These are phyloP conservation scores for Xenopus laevis DNA, from an alignment of 2,113 vertebrate genomes.

Conservation along the genomic window DNA sequence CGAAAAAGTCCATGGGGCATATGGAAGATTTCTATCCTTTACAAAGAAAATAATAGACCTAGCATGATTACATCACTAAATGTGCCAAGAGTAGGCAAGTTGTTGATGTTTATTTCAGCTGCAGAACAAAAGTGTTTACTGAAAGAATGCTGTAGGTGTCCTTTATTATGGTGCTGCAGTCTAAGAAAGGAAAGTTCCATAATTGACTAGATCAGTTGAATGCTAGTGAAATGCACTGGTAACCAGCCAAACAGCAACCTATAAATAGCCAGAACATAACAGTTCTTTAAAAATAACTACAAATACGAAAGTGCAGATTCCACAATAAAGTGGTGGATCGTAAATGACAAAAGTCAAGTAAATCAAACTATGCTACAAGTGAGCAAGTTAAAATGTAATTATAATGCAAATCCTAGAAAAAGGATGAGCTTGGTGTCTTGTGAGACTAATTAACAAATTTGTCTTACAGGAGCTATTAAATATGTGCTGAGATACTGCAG, in stretches of 20 bases:
- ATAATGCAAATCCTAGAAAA: too few species aligned
- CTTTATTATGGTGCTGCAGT: neutral
- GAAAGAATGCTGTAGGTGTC: neutral
- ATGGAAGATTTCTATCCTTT: neutral
- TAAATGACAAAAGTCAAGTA: too few species aligned
- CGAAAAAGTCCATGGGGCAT: slow-evolving; percentile 9
- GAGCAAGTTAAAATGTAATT: too few species aligned
- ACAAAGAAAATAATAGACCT: neutral
- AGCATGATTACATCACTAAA: neutral
- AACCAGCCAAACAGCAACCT: neutral
- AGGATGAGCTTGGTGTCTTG: too few species aligned
- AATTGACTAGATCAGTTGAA: neutral
- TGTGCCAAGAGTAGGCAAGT: neutral
- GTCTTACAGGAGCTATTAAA: too few species aligned
- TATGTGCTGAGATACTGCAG: too few species aligned
- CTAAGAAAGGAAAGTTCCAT: neutral
- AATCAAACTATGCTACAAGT: too few species aligned
- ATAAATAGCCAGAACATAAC: neutral
- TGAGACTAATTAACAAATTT: too few species aligned
- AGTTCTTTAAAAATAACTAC: neutral
- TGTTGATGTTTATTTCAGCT: neutral
- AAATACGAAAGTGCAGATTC: too few species aligned
- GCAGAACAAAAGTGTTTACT: neutral
- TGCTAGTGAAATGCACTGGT: neutral
- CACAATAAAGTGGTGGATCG: too few species aligned